Evolutionary conservation across 2,113 vertebrate genomes (phyloP).

Genomic region (Sebastes schlegelii): DNA sequence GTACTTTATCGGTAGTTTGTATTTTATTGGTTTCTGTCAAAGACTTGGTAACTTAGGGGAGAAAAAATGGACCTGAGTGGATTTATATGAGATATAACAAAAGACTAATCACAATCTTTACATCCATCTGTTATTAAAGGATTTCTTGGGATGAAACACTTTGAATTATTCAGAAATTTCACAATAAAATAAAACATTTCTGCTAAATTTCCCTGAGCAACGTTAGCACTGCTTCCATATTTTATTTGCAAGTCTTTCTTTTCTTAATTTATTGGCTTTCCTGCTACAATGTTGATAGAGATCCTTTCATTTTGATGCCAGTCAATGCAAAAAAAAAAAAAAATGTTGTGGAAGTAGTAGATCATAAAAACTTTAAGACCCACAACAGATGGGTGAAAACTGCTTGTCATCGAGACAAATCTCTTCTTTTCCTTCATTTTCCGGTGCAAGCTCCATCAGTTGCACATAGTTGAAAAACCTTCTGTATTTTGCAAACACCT

Average conservation of each 20-base stretch:
- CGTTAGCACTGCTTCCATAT: background rate
- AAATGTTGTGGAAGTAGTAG: too few relatives aligned
- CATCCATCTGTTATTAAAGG: background rate
- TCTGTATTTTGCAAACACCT: constrained; percentile 45
- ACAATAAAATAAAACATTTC: constrained; percentile 7
- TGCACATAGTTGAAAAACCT: background rate
- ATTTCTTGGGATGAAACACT: background rate
- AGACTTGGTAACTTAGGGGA: background rate
- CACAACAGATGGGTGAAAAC: background rate
- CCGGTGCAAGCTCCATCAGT: background rate
- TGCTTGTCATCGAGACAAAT: background rate
- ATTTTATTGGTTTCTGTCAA: constrained; percentile 24
- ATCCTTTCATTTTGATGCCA: background rate
- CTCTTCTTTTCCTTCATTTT: background rate
- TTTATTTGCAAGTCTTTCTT: background rate
- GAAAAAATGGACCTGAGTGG: background rate
- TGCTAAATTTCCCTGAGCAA: background rate
- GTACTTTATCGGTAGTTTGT: constrained; percentile 1
- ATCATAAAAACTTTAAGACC: background rate
- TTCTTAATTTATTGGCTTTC: background rate
- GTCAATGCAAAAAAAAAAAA: background rate
- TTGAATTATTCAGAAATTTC: background rate
- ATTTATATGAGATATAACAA: background rate
- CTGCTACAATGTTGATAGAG: background rate
- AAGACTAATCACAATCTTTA: background rate